A percentile compares a stretch with the other conserved stretches of the same genome.
These are phyloP conservation scores for Cydia pomonella DNA, from an alignment of 1,140 invertebrate genomes.

Conservation along the genomic window DNA sequence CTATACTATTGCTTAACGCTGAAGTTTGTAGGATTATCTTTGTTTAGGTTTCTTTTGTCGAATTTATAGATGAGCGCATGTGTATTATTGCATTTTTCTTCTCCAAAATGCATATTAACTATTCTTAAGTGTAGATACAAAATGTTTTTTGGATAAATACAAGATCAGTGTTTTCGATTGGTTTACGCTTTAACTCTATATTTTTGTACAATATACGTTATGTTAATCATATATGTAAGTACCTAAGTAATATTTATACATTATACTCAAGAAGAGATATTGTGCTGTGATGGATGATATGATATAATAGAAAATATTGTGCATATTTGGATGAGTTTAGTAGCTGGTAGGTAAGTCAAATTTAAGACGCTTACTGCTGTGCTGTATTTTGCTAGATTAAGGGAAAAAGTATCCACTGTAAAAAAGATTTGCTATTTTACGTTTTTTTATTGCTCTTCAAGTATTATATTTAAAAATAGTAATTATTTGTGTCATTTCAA, in stretches of 20 bases:
- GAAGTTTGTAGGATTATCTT: neutral
- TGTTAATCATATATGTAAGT: conserved; percentile 8
- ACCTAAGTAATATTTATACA: conserved; percentile 1
- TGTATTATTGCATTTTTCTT: neutral
- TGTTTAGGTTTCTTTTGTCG: neutral
- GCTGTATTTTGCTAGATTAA: neutral
- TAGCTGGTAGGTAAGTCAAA: neutral
- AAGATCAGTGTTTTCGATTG: neutral
- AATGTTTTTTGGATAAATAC: neutral
- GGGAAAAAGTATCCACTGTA: neutral
- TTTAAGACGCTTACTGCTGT: neutral
- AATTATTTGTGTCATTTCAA: neutral
- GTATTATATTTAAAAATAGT: too few relatives aligned
- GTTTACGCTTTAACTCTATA: conserved; percentile 10
- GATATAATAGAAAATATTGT: conserved; percentile 10
- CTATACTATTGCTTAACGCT: neutral
- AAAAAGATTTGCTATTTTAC: neutral
- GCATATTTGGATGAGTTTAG: neutral
- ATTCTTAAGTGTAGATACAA: too few relatives aligned
- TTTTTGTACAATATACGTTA: neutral
- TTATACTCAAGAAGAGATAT: conserved; percentile 22
- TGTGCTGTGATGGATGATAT: conserved; percentile 31
- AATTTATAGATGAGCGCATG: neutral
- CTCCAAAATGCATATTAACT: neutral
- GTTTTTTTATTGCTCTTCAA: too few relatives aligned